Evolutionary conservation across 2,797 vertebrate species (phyloP), one percentile per base, ranked within the genome.

Genomic region (Luscinia megarhynchos): DNA sequence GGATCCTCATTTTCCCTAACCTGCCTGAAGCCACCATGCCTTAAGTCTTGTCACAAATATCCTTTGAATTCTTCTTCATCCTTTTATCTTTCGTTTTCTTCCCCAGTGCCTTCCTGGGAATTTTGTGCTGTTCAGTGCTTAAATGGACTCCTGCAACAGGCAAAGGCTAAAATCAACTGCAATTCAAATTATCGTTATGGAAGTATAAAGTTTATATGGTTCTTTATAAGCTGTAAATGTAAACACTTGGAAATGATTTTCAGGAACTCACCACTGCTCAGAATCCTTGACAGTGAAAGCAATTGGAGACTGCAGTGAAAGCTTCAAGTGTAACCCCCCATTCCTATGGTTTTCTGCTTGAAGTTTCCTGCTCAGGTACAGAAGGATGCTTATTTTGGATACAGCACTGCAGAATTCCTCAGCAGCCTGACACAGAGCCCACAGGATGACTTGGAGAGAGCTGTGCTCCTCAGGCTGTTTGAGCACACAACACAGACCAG

Each of bases 401-500:
- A 38, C 83, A 38, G 6, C 1, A 1, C 12, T 34, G 48, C 41
- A 3, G 12, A 46, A 29, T 36, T 63, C 45, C 48, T 36, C 3
- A 1, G 5, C 57, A 61, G 79, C 48, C 27, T 54, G 1, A 1
- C 40, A 9, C 19, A 54, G 48, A 67, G 46, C 55, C 54, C 1
- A 1, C 10, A 17, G 0, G 0, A 21, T 8, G 32, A 11, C 32
- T 17, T 4, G 45, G 22, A n/a, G 64, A 40, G 30, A 59, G 36
- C 18, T 8, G 2, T 6, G n/a, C 1, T 54, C 46, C 53, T 46
- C 64, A n/a, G 48, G 17, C 45, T 11, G 5, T 9, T 10, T 3
- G 45, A 54, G 21, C 24, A 5, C 0, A 9, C 22, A 22, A 12
- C 41, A 11, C 21, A 32, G 53, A 27, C 34, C 1, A 0, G 36